Base-by-base conservation (phyloP, 2,888 invertebrate species). In the Tricholauxania praeusta region DNA sequence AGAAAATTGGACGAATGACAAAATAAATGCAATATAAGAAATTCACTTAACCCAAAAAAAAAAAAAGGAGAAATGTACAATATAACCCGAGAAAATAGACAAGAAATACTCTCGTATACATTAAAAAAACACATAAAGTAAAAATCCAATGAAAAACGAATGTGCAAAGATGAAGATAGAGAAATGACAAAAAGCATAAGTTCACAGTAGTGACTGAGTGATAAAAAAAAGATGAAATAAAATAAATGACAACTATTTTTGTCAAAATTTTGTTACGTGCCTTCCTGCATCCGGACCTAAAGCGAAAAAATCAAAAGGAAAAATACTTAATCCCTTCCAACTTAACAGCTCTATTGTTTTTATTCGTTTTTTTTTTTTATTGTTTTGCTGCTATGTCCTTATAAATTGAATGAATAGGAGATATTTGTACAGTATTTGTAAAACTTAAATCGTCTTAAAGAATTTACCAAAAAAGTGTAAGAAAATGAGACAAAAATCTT, bases 101-200 rank as follows among this genome's bases (percentile, higher is more conserved):
- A 57, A 68, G 49, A 17, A 68, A 47, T 57, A 67, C 55, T 55
- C 53, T 55, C 57, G 67, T 67, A 1, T 51, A 22, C 52, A n/a
- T 51, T 65, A 49, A 19, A 52, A 52, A n/a, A 52, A 28, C 7
- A 65, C 32, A 39, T 65, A 52, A 52, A 17, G 32, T n/a, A 28
- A 65, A 65, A 68, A 49, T 32, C 65, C 22, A 65, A 39, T 53
- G 15, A 53, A 28, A 65, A 32, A 65, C 15, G 19, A n/a, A 72
- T 67, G 67, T 64, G 65, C 52, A 60, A 65, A 12, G 52, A 65
- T 22, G n/a, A 65, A 51, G 12, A 52, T 8, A 66, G 17, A 12
- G 32, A 63, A 55, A 51, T 12, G 47, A 19, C 12, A 10, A 12
- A 59, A 72, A 73, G 69, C 51, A 70, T 73, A 65, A 69, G 69